A percentile compares a stretch with the other conserved stretches of the same genome.
Evolutionary conservation across 2,113 vertebrate species (phyloP).

Genomic region (Pteronura brasiliensis): DNA sequence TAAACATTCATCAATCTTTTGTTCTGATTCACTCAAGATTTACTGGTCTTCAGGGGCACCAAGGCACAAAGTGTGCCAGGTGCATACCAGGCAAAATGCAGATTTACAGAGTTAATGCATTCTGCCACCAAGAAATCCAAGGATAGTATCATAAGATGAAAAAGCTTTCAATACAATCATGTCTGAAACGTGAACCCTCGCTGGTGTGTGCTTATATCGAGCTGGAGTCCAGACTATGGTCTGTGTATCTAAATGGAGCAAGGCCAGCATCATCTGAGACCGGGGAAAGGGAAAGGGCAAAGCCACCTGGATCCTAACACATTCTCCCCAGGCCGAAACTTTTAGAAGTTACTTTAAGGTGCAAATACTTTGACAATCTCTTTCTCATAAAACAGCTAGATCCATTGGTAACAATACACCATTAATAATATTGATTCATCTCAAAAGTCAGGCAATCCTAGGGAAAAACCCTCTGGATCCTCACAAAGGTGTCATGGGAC

Average conservation of each 20-base stretch:
- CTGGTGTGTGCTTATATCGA: not conserved
- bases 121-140: not conserved
- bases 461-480: not conserved
- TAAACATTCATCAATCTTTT: not conserved
- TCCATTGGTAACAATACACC: not conserved
- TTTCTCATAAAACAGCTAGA: not conserved
- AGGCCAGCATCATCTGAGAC: not conserved
- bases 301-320: not conserved
- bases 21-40: not conserved
- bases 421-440: not conserved
- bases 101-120: not conserved
- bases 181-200: not conserved
- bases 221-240: accelerated
- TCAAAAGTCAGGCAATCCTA: not conserved
- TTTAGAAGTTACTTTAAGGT: not conserved
- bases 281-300: not conserved
- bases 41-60: not conserved
- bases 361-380: not conserved
- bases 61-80: not conserved
- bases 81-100: not conserved
- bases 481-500: not conserved
- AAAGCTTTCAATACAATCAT: not conserved
- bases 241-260: not conserved
- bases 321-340: not conserved
- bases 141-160: not conserved